A percentile compares a stretch with the other conserved stretches of the same genome.
Conservation (phyloP, 2,888 invertebrate genomes). For the Nematopogon swammerdamellus region DNA sequence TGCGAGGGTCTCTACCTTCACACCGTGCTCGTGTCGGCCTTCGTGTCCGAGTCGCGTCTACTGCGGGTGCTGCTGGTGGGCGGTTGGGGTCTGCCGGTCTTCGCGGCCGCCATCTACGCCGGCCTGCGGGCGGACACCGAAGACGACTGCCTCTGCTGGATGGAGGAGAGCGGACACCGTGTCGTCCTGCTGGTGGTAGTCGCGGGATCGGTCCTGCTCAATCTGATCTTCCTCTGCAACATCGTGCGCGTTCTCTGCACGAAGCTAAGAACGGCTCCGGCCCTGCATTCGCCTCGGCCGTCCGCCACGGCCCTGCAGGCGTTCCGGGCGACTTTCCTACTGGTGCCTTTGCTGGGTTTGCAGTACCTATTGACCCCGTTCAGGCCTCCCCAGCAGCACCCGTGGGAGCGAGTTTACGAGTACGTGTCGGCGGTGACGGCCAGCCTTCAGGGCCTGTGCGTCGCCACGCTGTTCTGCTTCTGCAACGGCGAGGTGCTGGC, state of each 20-base stretch:
- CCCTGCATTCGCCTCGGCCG: constrained; percentile 43
- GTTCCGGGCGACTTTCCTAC: constrained; percentile 78
- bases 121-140: constrained; percentile 58
- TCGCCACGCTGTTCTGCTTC: constrained; percentile 90
- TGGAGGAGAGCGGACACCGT: constrained; percentile 66
- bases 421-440: constrained; percentile 81
- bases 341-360: constrained; percentile 87
- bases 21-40: constrained; percentile 88
- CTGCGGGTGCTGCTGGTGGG: constrained; percentile 77
- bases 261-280: constrained; percentile 74
- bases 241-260: constrained; percentile 83
- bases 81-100: constrained; percentile 80
- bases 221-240: constrained; percentile 83
- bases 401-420: constrained; percentile 78
- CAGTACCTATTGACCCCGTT: constrained; percentile 89
- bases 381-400: constrained; percentile 65
- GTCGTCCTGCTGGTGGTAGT: constrained; percentile 76
- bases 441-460: constrained; percentile 90
- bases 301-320: constrained; percentile 74
- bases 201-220: constrained; percentile 74
- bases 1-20: constrained; percentile 93
- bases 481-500: constrained; percentile 94
- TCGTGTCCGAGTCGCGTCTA: constrained; percentile 83
- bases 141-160: constrained; percentile 62
- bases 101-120: constrained; percentile 65